Base-by-base conservation (phyloP, 2,888 invertebrate species). In the Spialia ferax region DNA sequence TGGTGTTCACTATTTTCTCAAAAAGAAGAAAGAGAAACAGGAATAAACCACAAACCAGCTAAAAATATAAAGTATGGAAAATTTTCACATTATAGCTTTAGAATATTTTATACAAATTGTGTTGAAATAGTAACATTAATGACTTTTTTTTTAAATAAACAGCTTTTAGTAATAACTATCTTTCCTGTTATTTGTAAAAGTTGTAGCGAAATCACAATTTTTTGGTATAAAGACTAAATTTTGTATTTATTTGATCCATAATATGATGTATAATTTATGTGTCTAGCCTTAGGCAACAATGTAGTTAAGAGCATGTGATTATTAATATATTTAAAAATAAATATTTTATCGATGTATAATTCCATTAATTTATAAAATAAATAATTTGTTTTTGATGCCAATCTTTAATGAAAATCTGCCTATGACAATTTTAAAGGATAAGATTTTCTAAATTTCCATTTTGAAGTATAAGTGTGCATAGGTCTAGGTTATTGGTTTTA, bases 1-100 rank as follows among this genome's bases (percentile, higher is more conserved):
- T 61, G 88, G 89, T 79, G 84, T 86, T 89, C 91, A 89, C 87
- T 89, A 83, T 81, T 80, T 90, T 76, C 81, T 89, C 71, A 75
- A 73, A 52, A 87, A 82, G 85, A 88, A 85, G 84, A 85, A 82
- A 75, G 74, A 68, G 52, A 82, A 81, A 77, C 77, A 81, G 75
- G 85, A 87, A 63, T 89, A 84, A 79, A 62, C 70, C 15, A 62
- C 60, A 18, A n/a, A 20, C 57, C 57, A 50, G 23, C 20, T 56
- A 65, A 63, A 32, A 6, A 61, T 52, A 68, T 55, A 65, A 57
- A 64, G 23, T 64, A 48, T 67, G 56, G 32, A 65, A 70, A 69
- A 75, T 76, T 11, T 32, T 76, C 76, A 75, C 66, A 55, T 75
- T 10, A 54, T 71, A 77, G 74, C 75, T 76, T 75, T 75, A 74